Evolutionary conservation across 2,888 invertebrate genomes (phyloP), one percentile per base, ranked within the genome.

Genomic region (Rhagophthalmus giganteus): DNA sequence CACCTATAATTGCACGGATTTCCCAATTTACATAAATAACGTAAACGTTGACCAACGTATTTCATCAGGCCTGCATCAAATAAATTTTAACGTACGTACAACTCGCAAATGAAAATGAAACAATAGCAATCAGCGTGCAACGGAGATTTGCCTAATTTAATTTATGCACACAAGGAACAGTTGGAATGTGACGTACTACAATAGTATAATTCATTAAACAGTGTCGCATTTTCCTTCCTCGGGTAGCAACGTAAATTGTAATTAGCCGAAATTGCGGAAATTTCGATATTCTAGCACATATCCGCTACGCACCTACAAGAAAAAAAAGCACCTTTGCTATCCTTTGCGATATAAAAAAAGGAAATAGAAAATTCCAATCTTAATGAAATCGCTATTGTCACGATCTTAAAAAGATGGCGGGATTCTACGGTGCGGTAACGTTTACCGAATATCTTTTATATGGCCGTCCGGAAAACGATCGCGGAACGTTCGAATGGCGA

Each of bases 291-390:
- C n/a, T n/a, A n/a, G n/a, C n/a, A n/a, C n/a, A n/a, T n/a, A n/a
- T n/a, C n/a, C n/a, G n/a, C n/a, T n/a, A n/a, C n/a, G n/a, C n/a
- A n/a, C n/a, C n/a, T n/a, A n/a, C n/a, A n/a, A n/a, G n/a, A n/a
- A n/a, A n/a, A n/a, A n/a, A n/a, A 34, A 34, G 20, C 34, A 14
- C 24, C 34, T 24, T 34, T 34, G 11, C 24, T 34, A 34, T 24
- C 34, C 20, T 34, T 24, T 16, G 20, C 10, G 10, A n/a, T 10
- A 10, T 20, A 14, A 4, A 11, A 11, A 44, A 34, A 33, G 50
- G 44, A 50, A 50, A 50, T 50, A 34, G 50, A 50, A 50, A 50
- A 50, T 50, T 50, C 44, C 34, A 44, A 50, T 50, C 50, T 48
- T 40, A 50, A 50, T 50, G 50, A 50, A 50, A 50, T 50, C 50